Base-by-base conservation (phyloP, 1,140 invertebrate species). In the Ceratosolen fusciceps region DNA sequence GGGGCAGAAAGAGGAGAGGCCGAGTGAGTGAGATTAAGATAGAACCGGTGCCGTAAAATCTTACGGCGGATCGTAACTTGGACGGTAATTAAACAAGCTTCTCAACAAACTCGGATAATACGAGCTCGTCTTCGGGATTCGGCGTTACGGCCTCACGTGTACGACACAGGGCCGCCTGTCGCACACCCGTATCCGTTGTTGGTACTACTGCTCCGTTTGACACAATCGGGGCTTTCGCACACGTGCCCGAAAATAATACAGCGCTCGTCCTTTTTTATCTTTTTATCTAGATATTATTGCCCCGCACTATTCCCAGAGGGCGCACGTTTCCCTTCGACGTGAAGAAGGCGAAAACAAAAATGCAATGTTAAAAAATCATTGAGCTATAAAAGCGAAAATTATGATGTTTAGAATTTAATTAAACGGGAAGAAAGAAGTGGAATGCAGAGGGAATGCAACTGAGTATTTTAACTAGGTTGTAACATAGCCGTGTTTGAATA, bases 11-110 rank as follows among this genome's bases (percentile, higher is more conserved):
- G 21, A 54, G 14, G 39, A 47, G n/a, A n/a, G n/a, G n/a, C n/a
- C n/a, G n/a, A n/a, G n/a, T n/a, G n/a, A n/a, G n/a, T n/a, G 43
- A 47, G 7, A 47, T 47, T 47, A 47, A 67, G 62, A 31, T n/a
- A 54, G n/a, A 29, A 34, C 52, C 0, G 1, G 24, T 8, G 37
- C 70, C 65, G 75, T 77, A 77, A 77, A 77, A 43, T 21, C 52
- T 70, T 68, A 77, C 54, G 39, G 75, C 65, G n/a, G 24, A 34
- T n/a, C 39, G 34, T 77, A 77, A 77, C 34, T 56, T 77, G 67
- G 34, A 67, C 62, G 29, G 39, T 54, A 62, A 49, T 67, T 67
- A 37, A 75, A 75, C 60, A 75, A 54, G 31, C 34, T 68, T n/a
- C n/a, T n/a, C 54, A 56, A 62, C 73, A 74, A 62, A 47, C 34